Evolutionary conservation across 1,140 invertebrate species (phyloP), one percentile per base, ranked within the genome.

Genomic region (Lanistes nyassanus): DNA sequence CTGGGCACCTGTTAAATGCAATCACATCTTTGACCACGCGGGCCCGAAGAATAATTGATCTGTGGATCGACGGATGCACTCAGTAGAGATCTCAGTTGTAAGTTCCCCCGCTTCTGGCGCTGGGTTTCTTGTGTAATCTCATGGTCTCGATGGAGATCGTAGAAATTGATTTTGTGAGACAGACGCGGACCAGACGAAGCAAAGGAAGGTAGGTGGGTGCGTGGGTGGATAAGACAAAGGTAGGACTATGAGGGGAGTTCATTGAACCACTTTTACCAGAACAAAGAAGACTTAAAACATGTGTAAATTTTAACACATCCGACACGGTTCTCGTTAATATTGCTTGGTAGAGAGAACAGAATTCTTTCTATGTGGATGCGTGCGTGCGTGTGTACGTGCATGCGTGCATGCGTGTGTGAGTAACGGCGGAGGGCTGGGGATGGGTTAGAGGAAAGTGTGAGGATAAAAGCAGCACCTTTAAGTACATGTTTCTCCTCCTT

Each of bases 371-470:
- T 62, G 4, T 62, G 58, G 26, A 31, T 62, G 58, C 3, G 58
- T 62, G 58, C 34, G 64, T 66, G 64, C 47, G 36, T 37, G 36
- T 66, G 64, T 39, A n/a, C 26, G 34, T 66, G 53, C 53, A n/a
- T 55, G 53, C 53, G 53, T 55, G 53, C 53, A n/a, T 55, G 53
- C 53, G 53, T 55, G 53, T 55, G 53, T n/a, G 53, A 13, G 53
- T n/a, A n/a, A 62, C 9, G n/a, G 53, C 13, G n/a, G 53, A n/a
- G 53, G 13, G 34, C n/a, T 9, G 58, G 58, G 11, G 58, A 31
- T 2, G 2, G 7, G 23, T 31, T 62, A 62, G 58, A 31, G 58
- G n/a, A 62, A 29, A 62, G 23, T 13, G 58, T 31, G 58, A 62
- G 34, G 26, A 29, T n/a, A 31, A 62, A 62, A 29, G 58, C 26